Base-by-base conservation (phyloP, 2,113 vertebrate species). In the Cottus gobio region DNA sequence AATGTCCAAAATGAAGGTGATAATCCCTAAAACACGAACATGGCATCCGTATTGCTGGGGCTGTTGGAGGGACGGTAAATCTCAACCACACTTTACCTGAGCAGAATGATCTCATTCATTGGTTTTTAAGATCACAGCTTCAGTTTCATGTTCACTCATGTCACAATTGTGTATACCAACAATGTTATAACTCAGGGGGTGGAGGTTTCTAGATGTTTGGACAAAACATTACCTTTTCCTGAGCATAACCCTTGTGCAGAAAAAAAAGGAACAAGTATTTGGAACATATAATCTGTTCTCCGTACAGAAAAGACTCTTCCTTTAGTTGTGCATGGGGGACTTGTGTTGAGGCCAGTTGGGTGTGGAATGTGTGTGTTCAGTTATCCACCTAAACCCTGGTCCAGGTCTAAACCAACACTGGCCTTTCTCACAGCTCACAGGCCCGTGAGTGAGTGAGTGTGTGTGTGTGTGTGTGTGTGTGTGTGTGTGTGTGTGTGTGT, bases 281-380 rank as follows among this genome's bases (percentile, higher is more conserved):
- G 7, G 36, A 50, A 56, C 24, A 3, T 6, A 7, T 39, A 66
- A 57, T 34, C 26, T 31, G 11, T 28, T 16, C 18, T 61, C 26
- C 4, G 4, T 26, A 54, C 36, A 77, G 60, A 85, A 22, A 69
- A 64, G 50, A 58, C n/a, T 60, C 52, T 48, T 42, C 58, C 36
- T 46, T 36, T 44, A 20, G 48, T 65, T 30, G 54, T 69, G 22
- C 24, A 34, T 26, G 31, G 30, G 34, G 56, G 78, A 76, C 65
- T 67, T 76, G 80, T 63, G 71, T 83, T 62, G 75, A 80, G 65
- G 65, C 79, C 42, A 58, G 71, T 61, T 16, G 71, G 57, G 67
- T 85, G 67, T 86, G 92, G 91, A 93, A 93, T 92, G 90, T 89
- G 85, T 87, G 87, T 87, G 90, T 85, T 89, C 86, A 81, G 69